phyloP scores from a whole-genome alignment of 1,140 invertebrate species.

The Babylonia areolata region DNA sequence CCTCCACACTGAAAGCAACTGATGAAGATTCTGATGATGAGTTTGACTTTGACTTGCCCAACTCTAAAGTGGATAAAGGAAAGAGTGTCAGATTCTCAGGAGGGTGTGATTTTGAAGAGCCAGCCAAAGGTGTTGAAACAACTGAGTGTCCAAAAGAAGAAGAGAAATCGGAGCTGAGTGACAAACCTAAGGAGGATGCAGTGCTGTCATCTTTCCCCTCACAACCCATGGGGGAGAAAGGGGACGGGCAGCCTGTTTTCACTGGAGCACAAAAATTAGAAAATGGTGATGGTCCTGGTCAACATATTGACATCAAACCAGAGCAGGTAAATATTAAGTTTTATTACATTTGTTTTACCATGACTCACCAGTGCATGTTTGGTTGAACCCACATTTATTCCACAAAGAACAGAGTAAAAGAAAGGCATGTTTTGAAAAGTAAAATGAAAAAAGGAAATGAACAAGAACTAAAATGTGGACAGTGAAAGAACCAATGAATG shows the following conservation, averaged over 20 bases:
- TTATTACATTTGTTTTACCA: no score
- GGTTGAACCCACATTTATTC: no score
- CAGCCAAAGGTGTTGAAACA: background rate
- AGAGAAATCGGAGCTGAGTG: background rate
- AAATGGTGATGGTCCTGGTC: no score
- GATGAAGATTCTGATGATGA: constrained; percentile 32
- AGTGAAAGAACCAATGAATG: no score
- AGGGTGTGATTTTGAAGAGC: background rate
- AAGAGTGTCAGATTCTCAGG: constrained; percentile 23
- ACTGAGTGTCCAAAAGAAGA: background rate
- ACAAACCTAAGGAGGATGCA: background rate
- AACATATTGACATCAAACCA: no score
- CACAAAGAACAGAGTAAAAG: no score
- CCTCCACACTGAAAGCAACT: constrained; percentile 1
- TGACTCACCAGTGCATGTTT: no score
- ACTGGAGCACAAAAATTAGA: background rate
- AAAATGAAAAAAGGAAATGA: no score
- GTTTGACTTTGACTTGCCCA: constrained; percentile 35
- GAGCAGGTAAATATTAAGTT: no score
- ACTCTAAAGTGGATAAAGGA: constrained; percentile 14
- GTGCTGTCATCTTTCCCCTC: background rate
- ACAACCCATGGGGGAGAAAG: background rate
- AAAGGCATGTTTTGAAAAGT: no score
- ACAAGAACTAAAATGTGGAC: no score
- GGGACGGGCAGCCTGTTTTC: background rate